These are phyloP conservation scores for Meteorus cinctellus DNA, from an alignment of 2,888 invertebrate species.

Conservation along the genomic window DNA sequence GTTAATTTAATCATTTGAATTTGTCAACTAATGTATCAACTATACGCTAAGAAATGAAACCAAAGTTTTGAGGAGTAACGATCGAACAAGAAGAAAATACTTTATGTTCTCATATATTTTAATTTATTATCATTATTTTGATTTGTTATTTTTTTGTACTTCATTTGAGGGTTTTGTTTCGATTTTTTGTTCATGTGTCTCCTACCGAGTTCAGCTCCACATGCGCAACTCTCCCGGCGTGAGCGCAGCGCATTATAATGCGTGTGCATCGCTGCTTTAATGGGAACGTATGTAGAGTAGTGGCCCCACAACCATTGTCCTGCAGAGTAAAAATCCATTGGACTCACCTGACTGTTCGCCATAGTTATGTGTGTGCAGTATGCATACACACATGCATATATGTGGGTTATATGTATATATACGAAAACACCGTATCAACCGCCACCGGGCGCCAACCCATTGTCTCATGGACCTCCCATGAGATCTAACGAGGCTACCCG, in stretches of 20 bases:
- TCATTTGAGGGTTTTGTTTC: constrained; percentile 11
- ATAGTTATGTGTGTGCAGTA: constrained; percentile 19
- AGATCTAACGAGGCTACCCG: constrained; percentile 61
- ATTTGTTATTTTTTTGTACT: background rate
- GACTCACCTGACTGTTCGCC: constrained; percentile 58
- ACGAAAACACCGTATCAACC: constrained; percentile 41
- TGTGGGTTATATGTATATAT: constrained; percentile 33
- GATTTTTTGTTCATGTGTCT: constrained; percentile 14
- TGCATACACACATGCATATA: constrained; percentile 38
- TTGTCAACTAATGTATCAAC: too few relatives aligned
- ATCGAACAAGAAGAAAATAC: background rate
- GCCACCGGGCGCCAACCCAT: constrained; percentile 61
- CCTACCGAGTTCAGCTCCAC: constrained; percentile 20
- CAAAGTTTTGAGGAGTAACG: constrained; percentile 4
- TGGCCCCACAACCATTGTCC: constrained; percentile 62
- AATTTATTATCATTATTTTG: background rate
- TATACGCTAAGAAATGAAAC: constrained; percentile 9
- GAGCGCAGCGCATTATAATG: constrained; percentile 62
- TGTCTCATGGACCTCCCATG: constrained; percentile 64
- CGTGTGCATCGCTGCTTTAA: constrained; percentile 67
- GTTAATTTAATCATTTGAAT: too few relatives aligned
- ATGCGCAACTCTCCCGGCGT: constrained; percentile 42
- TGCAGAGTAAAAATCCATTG: constrained; percentile 56
- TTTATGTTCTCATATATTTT: constrained; percentile 7
- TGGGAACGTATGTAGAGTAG: constrained; percentile 69